Percentiles rank a stretch among this genome's conserved stretches.
Conservation (phyloP, 2,888 invertebrate species). For the Apomyelois bistriatella region DNA sequence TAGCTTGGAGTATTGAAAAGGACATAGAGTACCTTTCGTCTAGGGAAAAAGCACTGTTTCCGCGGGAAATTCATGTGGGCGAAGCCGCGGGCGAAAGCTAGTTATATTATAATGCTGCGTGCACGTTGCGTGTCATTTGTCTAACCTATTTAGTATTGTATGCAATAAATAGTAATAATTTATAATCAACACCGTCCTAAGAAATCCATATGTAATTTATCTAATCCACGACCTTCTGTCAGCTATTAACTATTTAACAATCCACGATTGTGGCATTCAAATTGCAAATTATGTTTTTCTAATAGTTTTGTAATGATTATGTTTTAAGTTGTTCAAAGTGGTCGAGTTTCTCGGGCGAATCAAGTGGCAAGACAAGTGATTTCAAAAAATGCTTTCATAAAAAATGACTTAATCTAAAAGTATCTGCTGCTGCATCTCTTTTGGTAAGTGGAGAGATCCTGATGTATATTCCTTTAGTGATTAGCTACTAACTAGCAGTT, state of each 20-base stretch:
- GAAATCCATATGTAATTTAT: constrained; percentile 56
- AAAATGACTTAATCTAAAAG: too few species aligned
- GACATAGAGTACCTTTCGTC: too few species aligned
- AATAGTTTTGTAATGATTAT: constrained; percentile 46
- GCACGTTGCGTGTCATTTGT: neutral
- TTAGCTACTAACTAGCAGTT: too few species aligned
- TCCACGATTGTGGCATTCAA: constrained; percentile 58
- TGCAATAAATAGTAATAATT: constrained; percentile 29
- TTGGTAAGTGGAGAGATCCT: too few species aligned
- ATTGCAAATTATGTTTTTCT: constrained; percentile 53
- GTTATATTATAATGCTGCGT: neutral
- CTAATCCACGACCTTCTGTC: constrained; percentile 45
- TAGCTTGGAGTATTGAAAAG: too few species aligned
- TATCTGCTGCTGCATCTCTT: too few species aligned
- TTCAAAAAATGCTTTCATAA: too few species aligned
- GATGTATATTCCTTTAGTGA: too few species aligned
- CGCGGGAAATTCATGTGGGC: too few species aligned
- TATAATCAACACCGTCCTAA: constrained; percentile 41
- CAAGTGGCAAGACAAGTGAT: neutral
- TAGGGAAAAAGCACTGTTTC: too few species aligned
- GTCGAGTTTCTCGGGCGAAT: neutral
- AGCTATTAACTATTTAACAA: constrained; percentile 57
- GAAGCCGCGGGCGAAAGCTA: too few species aligned
- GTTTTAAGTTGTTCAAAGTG: constrained; percentile 25
- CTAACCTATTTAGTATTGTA: neutral